Percentiles rank a stretch among this genome's conserved stretches.
These are phyloP conservation scores for Venturia canescens DNA, from an alignment of 1,140 invertebrate genomes.

Conservation along the genomic window DNA sequence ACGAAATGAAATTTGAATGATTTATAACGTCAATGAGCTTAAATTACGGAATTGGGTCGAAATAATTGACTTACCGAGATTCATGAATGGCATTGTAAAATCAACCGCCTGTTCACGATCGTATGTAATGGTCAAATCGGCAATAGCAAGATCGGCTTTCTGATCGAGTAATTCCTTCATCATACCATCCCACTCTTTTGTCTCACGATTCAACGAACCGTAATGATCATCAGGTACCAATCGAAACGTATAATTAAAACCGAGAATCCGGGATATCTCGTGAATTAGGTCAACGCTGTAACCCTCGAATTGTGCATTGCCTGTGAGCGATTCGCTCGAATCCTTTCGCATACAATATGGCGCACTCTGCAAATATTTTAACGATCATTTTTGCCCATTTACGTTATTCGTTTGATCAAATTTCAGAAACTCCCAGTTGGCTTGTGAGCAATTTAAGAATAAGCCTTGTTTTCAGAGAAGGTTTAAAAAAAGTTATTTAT, in stretches of 20 bases:
- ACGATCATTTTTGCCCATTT: background rate
- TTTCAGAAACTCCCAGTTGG: background rate
- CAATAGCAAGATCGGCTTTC: conserved; percentile 94
- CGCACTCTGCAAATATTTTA: conserved; percentile 82
- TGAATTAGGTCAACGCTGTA: conserved; percentile 92
- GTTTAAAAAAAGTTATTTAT: too few species aligned
- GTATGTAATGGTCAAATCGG: conserved; percentile 95
- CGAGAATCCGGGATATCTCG: conserved; percentile 91
- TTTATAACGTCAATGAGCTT: too few species aligned
- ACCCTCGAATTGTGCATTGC: conserved; percentile 93
- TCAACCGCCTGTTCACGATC: conserved; percentile 93
- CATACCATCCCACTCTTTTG: conserved; percentile 96
- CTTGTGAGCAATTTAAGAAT: background rate
- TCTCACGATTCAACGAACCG: conserved; percentile 86
- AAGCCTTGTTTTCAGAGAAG: background rate
- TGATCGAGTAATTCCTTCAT: conserved; percentile 93
- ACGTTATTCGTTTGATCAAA: background rate
- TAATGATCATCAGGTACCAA: conserved; percentile 89
- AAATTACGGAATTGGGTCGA: too few species aligned
- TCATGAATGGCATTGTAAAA: conserved; percentile 98
- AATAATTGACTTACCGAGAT: conserved; percentile 80
- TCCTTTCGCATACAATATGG: conserved; percentile 95
- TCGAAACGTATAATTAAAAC: conserved; percentile 93
- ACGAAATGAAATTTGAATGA: too few species aligned
- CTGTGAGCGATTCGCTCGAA: conserved; percentile 86